phyloP scores from a whole-genome alignment of 2,888 invertebrate genomes.

The Ormia ochracea region DNA sequence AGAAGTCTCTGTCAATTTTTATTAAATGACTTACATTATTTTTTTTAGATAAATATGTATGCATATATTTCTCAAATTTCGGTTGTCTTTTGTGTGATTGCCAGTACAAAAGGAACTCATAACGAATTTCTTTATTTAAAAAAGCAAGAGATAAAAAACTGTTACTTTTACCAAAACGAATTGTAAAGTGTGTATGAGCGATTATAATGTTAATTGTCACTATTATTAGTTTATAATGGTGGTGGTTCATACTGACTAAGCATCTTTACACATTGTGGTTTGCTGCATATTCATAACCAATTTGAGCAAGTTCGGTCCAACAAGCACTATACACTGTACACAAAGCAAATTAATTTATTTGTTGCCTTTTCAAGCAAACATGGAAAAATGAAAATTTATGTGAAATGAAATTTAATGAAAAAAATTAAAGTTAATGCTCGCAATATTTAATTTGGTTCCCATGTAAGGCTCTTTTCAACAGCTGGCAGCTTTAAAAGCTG shows the following conservation, averaged over 20 bases:
- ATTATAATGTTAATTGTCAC: conserved; percentile 34
- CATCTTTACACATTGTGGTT: conserved; percentile 26
- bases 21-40: conserved; percentile 33
- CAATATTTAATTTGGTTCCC: too few species aligned
- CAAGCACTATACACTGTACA: background rate
- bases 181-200: conserved; percentile 39
- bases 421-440: too few species aligned
- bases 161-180: conserved; percentile 39
- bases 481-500: too few species aligned
- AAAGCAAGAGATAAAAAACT: conserved; percentile 14
- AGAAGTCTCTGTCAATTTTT: conserved; percentile 28
- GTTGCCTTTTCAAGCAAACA: background rate
- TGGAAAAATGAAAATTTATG: background rate
- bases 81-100: too few species aligned
- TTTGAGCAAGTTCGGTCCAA: background rate
- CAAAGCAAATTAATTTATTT: background rate
- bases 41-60: conserved; percentile 1
- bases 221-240: background rate
- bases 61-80: conserved; percentile 11
- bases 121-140: conserved; percentile 48
- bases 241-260: conserved; percentile 39
- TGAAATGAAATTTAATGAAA: background rate
- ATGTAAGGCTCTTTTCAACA: too few species aligned
- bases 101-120: conserved; percentile 6
- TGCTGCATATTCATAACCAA: conserved; percentile 28